Percentiles rank a stretch among this genome's conserved stretches.
Evolutionary conservation across 2,113 vertebrate genomes (phyloP).

Genomic region (western clawed frog (Xenopus tropicalis)): DNA sequence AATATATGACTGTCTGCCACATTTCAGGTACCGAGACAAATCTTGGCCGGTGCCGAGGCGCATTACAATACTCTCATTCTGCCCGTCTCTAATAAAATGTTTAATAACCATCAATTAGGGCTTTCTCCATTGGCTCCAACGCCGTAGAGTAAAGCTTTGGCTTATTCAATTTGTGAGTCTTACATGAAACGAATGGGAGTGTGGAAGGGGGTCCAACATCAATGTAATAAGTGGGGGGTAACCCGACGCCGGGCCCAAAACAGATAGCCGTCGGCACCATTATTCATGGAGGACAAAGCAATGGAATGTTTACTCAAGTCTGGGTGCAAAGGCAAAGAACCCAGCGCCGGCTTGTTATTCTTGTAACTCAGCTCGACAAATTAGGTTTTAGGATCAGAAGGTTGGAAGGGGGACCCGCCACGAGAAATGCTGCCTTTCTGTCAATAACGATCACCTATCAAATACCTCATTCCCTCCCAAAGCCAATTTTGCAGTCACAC

Average conservation of each 20-base stretch:
- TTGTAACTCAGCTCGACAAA: constrained; percentile 22
- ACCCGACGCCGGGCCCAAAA: not conserved
- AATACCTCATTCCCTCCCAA: constrained; percentile 6
- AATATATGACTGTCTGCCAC: not conserved
- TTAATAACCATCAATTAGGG: constrained; percentile 10
- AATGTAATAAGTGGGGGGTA: constrained; percentile 9
- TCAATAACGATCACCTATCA: constrained; percentile 1
- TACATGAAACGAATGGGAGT: constrained; percentile 10
- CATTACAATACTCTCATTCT: not conserved
- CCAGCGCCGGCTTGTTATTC: constrained; percentile 1
- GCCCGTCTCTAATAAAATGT: not conserved
- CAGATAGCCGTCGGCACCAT: constrained; percentile 2
- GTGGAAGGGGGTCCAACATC: constrained; percentile 7
- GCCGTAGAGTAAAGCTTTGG: constrained; percentile 5
- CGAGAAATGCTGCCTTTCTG: not conserved
- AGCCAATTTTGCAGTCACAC: not conserved
- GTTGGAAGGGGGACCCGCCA: constrained; percentile 5
- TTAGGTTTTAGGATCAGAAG: constrained; percentile 27
- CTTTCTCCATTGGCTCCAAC: not conserved
- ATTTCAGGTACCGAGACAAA: not conserved
- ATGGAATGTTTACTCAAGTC: not conserved
- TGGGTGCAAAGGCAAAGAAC: not conserved
- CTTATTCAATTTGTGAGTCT: constrained; percentile 2
- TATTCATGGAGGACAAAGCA: constrained; percentile 8
- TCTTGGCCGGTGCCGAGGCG: too few species aligned